Evolutionary conservation across 2,113 vertebrate genomes (phyloP), one percentile per base, ranked within the genome.

Genomic region (Pomatostomus ruficeps): DNA sequence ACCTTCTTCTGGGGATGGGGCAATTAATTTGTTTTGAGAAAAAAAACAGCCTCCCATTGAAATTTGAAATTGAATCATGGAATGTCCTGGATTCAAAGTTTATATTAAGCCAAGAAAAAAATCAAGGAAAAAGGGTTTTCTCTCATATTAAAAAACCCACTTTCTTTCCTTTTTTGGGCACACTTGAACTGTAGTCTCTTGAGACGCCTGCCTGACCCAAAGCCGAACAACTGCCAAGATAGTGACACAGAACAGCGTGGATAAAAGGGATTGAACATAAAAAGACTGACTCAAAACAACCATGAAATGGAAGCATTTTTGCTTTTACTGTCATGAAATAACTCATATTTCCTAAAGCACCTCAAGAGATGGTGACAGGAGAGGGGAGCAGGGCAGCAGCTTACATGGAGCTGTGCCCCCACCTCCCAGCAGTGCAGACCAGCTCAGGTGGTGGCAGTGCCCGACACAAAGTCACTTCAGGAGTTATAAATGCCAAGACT

Each of bases 211-310:
- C 82, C 83, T 94, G 92, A 97, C 76, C 63, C 83, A 85, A 88
- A 93, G 75, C 75, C 71, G 66, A 96, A 63, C 79, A 93, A 95
- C 88, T 97, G 76, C 82, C 93, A 96, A 92, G 54, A 97, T 2
- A 97, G 66, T 92, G 91, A 95, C 97, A 97, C 46, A 54, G 95
- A 95, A 73, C 67, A 94, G 66, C 7, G 8, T 62, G 83, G 95
- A 97, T 95, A 87, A 96, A 97, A 96, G 71, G 62, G 73, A 93
- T 78, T 83, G 71, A 95, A 95, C 94, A 96, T 93, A 49, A 96
- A 93, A 97, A 93, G 80, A 93, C 63, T 88, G 91, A 96, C 94
- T 97, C 46, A 62, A 97, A 97, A 92, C 92, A 93, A 61, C 62
- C 70, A 85, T 85, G 76, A 95, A 97, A 95, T 95, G 24, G 80